Conservation (phyloP, 2,888 invertebrate species). For the Leucophora obtusa region DNA sequence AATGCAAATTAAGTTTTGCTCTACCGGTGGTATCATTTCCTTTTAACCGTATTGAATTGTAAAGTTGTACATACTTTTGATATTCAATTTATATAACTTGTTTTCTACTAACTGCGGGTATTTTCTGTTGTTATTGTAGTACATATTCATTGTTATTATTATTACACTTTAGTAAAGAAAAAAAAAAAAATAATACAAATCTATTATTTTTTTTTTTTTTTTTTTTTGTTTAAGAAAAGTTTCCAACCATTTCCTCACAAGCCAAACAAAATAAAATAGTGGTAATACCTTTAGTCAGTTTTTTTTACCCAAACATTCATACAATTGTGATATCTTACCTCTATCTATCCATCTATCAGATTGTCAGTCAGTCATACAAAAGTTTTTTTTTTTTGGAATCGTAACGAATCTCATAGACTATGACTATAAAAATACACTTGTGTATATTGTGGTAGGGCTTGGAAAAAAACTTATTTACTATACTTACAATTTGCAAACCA, state of each 20-base stretch:
- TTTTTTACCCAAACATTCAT: conserved; percentile 4
- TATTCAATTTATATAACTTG: conserved; percentile 42
- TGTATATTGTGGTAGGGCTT: conserved; percentile 43
- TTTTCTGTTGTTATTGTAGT: conserved; percentile 18
- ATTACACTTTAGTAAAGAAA: conserved; percentile 23
- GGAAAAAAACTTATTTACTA: conserved; percentile 41
- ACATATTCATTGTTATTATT: conserved; percentile 25
- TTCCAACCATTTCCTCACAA: conserved; percentile 36
- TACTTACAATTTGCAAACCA: conserved; percentile 48
- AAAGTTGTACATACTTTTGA: conserved; percentile 24
- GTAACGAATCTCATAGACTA: conserved; percentile 14
- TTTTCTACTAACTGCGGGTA: neutral
- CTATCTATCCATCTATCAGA: conserved; percentile 42
- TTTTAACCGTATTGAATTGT: conserved; percentile 10
- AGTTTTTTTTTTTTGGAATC: neutral
- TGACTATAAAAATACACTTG: conserved; percentile 51
- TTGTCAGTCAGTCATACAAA: conserved; percentile 42
- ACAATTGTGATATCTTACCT: conserved; percentile 13
- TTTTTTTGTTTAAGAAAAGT: conserved; percentile 33
- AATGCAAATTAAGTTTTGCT: conserved; percentile 4
- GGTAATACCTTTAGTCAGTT: conserved; percentile 11
- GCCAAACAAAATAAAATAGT: conserved; percentile 20
- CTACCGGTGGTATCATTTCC: conserved; percentile 7
- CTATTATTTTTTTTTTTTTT: conserved; percentile 31
- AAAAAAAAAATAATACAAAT: conserved; percentile 2